Evolutionary conservation across 2,888 invertebrate genomes (phyloP).

Genomic region (Drosophila flavopinicola): DNA sequence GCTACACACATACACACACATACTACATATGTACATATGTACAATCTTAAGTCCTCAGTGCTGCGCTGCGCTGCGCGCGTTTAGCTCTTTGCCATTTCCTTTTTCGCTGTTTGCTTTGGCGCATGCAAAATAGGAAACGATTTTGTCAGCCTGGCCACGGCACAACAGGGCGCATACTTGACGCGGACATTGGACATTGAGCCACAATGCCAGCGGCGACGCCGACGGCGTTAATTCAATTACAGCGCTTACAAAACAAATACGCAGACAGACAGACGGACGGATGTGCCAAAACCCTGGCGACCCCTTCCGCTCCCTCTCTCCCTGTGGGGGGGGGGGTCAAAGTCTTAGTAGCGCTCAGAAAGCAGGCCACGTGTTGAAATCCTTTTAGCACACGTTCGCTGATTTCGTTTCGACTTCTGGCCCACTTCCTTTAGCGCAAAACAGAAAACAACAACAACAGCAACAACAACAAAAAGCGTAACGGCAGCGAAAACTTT

Average conservation of each 20-base stretch:
- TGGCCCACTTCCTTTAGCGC: conserved; percentile 49
- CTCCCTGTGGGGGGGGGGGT: neutral
- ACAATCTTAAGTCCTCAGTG: conserved; percentile 60
- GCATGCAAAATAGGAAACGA: conserved; percentile 73
- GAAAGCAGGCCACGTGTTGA: conserved; percentile 38
- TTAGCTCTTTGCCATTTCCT: conserved; percentile 42
- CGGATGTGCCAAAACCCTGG: conserved; percentile 43
- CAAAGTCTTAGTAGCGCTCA: neutral
- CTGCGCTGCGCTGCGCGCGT: too few relatives aligned
- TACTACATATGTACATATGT: conserved; percentile 5
- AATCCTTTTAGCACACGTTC: conserved; percentile 46
- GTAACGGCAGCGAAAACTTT: conserved; percentile 33
- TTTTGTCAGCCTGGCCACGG: conserved; percentile 52
- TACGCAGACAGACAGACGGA: conserved; percentile 61
- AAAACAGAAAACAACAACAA: neutral
- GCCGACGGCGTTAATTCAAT: conserved; percentile 74
- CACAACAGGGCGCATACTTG: conserved; percentile 66
- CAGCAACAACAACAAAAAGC: conserved; percentile 11
- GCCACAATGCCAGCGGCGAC: conserved; percentile 57
- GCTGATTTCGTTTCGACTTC: conserved; percentile 29
- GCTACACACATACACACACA: conserved; percentile 22
- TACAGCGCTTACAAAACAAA: conserved; percentile 68
- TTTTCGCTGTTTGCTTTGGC: conserved; percentile 43
- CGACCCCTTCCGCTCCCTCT: neutral
- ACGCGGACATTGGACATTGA: conserved; percentile 73